Conservation (phyloP, 2,888 invertebrate species). For the Acrobasis consociella region DNA sequence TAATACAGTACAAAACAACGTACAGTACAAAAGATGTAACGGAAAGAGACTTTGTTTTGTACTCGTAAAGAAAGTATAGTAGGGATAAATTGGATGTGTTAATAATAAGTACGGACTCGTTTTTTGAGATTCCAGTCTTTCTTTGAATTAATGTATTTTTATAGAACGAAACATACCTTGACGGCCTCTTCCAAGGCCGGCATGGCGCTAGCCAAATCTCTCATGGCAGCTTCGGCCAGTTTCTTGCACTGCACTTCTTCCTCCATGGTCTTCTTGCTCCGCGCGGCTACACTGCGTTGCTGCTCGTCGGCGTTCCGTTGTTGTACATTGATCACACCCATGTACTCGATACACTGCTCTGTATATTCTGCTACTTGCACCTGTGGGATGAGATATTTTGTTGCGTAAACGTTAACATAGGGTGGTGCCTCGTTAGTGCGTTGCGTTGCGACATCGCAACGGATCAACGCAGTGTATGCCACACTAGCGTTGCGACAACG, state of each 20-base stretch:
- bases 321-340: slow-evolving; percentile 88
- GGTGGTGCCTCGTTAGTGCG: too few species aligned
- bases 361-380: slow-evolving; percentile 89
- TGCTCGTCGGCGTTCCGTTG: slow-evolving; percentile 55
- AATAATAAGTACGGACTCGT: too few species aligned
- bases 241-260: slow-evolving; percentile 92
- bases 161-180: slow-evolving; percentile 48
- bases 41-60: too few species aligned
- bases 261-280: slow-evolving; percentile 86
- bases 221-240: slow-evolving; percentile 91
- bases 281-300: slow-evolving; percentile 87
- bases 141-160: not conserved
- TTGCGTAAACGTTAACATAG: not conserved
- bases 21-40: too few species aligned
- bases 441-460: too few species aligned
- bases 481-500: too few species aligned
- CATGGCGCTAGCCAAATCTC: slow-evolving; percentile 92
- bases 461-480: too few species aligned
- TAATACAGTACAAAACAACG: too few species aligned
- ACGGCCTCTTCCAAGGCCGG: slow-evolving; percentile 94
- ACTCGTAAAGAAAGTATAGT: too few species aligned
- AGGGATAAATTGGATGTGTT: too few species aligned
- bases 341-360: slow-evolving; percentile 92
- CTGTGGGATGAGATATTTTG: slow-evolving; percentile 40
- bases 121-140: too few species aligned